Evolutionary conservation across 2,113 vertebrate genomes (phyloP).

Genomic region (Petrocephalus microphthalmus): DNA sequence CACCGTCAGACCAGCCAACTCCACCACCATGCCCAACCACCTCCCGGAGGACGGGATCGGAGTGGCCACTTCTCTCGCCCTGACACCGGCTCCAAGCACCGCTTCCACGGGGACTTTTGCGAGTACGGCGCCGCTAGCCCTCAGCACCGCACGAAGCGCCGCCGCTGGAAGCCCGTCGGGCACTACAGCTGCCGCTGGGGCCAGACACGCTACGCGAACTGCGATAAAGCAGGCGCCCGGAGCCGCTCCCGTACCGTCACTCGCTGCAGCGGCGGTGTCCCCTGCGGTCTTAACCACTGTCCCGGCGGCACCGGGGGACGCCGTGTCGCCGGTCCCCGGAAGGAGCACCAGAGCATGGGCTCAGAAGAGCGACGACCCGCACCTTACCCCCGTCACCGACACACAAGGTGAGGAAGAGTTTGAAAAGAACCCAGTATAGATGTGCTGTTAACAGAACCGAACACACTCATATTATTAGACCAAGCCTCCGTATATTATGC

Average conservation of each 20-base stretch:
- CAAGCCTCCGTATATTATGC: neutral
- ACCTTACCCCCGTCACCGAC: conserved; percentile 42
- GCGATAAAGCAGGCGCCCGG: conserved; percentile 12
- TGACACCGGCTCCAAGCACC: conserved; percentile 36
- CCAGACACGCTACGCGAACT: conserved; percentile 16
- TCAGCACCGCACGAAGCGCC: neutral
- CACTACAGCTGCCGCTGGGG: conserved; percentile 13
- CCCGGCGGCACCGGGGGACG: conserved; percentile 48
- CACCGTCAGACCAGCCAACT: conserved; percentile 32
- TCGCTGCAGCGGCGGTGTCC: conserved; percentile 40
- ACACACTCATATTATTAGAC: too few relatives aligned
- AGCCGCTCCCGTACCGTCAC: conserved; percentile 13
- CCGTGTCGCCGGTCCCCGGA: conserved; percentile 49
- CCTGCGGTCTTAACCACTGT: conserved; percentile 36
- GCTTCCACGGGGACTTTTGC: conserved; percentile 27
- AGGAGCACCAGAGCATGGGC: conserved; percentile 45
- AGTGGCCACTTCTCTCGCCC: conserved; percentile 31
- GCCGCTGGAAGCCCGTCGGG: conserved; percentile 33
- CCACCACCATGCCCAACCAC: conserved; percentile 38
- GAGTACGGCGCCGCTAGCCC: neutral
- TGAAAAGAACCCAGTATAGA: neutral
- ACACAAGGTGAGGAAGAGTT: conserved; percentile 54
- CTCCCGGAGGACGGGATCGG: conserved; percentile 34
- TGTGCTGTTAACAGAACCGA: neutral
- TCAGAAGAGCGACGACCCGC: conserved; percentile 36